Evolutionary conservation across 1,140 invertebrate genomes (phyloP), one percentile per base, ranked within the genome.

Genomic region (Lepidurus arcticus): DNA sequence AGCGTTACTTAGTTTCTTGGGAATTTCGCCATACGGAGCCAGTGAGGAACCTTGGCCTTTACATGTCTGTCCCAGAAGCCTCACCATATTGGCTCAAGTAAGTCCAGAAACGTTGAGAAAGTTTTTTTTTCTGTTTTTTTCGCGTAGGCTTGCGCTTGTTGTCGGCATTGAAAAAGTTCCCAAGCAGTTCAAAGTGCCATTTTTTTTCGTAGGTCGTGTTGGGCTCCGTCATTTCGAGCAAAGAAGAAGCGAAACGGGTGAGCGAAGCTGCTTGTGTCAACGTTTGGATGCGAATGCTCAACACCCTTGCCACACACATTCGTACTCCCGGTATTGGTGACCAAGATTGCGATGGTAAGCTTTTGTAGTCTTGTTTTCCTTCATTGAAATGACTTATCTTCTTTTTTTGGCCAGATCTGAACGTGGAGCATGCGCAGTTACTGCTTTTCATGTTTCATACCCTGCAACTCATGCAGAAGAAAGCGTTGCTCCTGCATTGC

Each of bases 391-490:
- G 9, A 16, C 8, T 42, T 42, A 5, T 21, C 16, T 7, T 73
- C 47, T n/a, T 79, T 75, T 82, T 82, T 82, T 81, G 88, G 87
- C 73, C 86, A 92, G 95, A 97, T 88, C 86, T 98, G 45, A 98
- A 98, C 85, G 94, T 98, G 10, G 97, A 98, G 84, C 96, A 98
- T 86, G 92, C 95, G 0, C 96, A 98, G 84, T 86, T 98, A 10
- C 85, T 98, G 79, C 87, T 98, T 0, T 97, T 98, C 84, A 86
- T 98, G 1, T 98, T 98, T 84, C 96, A 98, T 85, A 94, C 94
- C 4, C 85, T 98, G 42, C 96, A 94, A 82, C 86, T 98, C 42
- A 97, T 97, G 93, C 94, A 98, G 85, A 98, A 98, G 85, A 98
- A 98, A 85, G 92, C 92, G 4, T 93, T 98, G 0, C 85, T 98